Conservation (phyloP, 2,888 invertebrate genomes). For the Lasioglossum calceatum region DNA sequence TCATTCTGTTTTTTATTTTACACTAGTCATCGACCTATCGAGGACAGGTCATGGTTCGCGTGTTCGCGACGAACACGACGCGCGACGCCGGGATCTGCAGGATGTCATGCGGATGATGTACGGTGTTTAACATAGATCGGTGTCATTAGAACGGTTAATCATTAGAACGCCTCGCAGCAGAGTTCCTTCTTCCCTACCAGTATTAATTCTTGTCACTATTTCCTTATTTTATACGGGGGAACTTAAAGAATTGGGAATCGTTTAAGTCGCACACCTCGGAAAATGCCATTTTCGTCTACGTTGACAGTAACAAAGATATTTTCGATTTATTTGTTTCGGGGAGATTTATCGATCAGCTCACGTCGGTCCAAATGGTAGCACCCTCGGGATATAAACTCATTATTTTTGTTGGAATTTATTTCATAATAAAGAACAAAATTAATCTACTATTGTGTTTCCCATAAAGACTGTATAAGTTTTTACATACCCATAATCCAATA, state of each 20-base stretch:
- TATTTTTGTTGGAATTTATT: background rate
- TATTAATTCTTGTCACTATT: conserved; percentile 26
- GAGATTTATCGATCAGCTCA: background rate
- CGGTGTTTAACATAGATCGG: conserved; percentile 75
- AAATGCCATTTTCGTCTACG: background rate
- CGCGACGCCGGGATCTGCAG: conserved; percentile 66
- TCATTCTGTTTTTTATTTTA: conserved; percentile 49
- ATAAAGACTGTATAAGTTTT: too few species aligned
- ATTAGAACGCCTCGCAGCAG: conserved; percentile 71
- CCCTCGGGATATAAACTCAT: background rate
- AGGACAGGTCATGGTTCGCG: conserved; percentile 66
- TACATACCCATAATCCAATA: too few species aligned
- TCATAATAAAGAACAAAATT: too few species aligned
- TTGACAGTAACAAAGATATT: background rate
- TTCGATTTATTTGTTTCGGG: background rate
- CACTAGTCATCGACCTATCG: conserved; percentile 38
- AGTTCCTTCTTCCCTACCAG: conserved; percentile 32
- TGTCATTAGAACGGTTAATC: conserved; percentile 76
- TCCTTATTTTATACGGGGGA: background rate
- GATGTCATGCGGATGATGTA: conserved; percentile 79
- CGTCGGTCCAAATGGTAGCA: background rate
- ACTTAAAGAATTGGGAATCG: conserved; percentile 12
- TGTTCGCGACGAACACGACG: conserved; percentile 58
- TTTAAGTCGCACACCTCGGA: background rate
- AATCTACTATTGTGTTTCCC: too few species aligned